Evolutionary conservation across 2,113 vertebrate species (phyloP).

Genomic region (Tychaedon coryphoeus): DNA sequence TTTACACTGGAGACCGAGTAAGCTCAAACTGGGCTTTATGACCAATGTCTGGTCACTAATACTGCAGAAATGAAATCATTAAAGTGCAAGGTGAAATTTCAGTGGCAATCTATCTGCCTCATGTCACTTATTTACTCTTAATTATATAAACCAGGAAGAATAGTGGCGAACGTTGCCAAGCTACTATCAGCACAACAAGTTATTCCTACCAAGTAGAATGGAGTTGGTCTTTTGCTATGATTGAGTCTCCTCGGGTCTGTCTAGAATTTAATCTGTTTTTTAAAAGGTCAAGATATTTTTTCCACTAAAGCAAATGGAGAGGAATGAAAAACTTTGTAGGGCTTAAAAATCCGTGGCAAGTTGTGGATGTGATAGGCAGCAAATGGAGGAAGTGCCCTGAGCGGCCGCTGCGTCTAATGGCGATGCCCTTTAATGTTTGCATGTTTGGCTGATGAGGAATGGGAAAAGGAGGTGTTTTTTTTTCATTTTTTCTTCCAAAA

Average conservation of each 20-base stretch:
- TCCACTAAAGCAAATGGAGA: not conserved
- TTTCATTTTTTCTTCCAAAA: not conserved
- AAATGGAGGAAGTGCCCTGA: not conserved
- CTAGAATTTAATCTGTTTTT: slow-evolving; percentile 1
- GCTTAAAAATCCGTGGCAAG: not conserved
- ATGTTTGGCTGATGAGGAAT: not conserved
- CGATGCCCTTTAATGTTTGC: not conserved
- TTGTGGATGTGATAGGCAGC: not conserved
- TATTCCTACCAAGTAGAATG: not conserved
- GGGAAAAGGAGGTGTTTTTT: not conserved
- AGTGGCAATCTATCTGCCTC: not conserved
- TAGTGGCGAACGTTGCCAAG: slow-evolving; percentile 5
- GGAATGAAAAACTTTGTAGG: not conserved
- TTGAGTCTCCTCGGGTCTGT: not conserved
- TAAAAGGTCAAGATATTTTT: not conserved
- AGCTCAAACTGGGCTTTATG: not conserved
- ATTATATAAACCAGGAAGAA: slow-evolving; percentile 49
- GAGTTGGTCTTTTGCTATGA: not conserved
- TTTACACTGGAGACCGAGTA: not conserved
- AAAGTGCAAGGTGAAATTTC: not conserved
- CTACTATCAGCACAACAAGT: slow-evolving; percentile 46
- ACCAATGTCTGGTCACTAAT: not conserved
- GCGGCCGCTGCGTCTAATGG: fast-evolving
- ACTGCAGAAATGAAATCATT: not conserved
- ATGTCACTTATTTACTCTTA: slow-evolving; percentile 48